Evolutionary conservation across 2,888 invertebrate genomes (phyloP).

Genomic region (Bellardia bayeri): DNA sequence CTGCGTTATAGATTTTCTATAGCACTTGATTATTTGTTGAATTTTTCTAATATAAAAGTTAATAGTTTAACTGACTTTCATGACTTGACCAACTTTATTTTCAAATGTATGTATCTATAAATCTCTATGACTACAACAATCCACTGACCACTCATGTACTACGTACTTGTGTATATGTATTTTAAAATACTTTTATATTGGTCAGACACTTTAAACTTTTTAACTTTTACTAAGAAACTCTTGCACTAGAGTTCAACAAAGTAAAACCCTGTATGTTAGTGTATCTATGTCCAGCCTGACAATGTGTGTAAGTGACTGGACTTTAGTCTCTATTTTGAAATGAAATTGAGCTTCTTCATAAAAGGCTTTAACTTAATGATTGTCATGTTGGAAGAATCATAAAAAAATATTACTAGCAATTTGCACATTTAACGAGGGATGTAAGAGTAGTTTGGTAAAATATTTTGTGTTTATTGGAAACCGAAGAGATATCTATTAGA

Average conservation of each 20-base stretch:
- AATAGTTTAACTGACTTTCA: background rate
- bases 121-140: background rate
- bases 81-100: background rate
- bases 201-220: constrained; percentile 23
- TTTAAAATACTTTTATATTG: constrained; percentile 15
- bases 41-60: background rate
- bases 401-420: background rate
- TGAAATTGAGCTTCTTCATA: constrained; percentile 42
- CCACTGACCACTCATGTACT: background rate
- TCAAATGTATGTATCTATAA: background rate
- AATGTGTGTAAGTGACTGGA: constrained; percentile 17
- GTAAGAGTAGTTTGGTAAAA: background rate
- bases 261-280: background rate
- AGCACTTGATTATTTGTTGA: too few species aligned
- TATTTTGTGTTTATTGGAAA: background rate
- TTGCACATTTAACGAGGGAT: background rate
- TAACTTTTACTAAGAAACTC: constrained; percentile 10
- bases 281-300: background rate
- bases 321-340: background rate
- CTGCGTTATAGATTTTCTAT: too few species aligned
- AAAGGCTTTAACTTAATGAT: constrained; percentile 37
- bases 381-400: constrained; percentile 17
- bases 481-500: too few species aligned
- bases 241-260: background rate
- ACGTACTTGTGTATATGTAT: too few species aligned